Base-by-base conservation (phyloP, 2,113 vertebrate species). In the Mormyrus iriodes region DNA sequence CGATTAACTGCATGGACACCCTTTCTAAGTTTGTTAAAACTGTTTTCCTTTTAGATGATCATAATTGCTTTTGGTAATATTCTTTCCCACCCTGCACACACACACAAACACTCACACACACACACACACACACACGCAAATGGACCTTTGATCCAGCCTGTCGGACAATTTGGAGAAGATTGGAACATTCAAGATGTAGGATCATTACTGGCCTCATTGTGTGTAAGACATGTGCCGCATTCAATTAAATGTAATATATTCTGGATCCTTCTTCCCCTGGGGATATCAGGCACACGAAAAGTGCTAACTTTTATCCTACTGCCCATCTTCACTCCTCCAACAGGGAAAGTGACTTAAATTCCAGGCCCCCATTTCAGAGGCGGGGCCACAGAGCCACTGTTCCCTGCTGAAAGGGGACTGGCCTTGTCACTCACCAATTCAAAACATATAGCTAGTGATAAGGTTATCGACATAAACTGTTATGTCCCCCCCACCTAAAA, bases 21-120 rank as follows among this genome's bases (percentile, higher is more conserved):
- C 19, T 92, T 92, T 90, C 88, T 27, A 90, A 91, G 91, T 92
- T 91, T 92, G 92, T 92, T 87, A 46, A 35, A 89, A 61, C 76
- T 89, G 89, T 85, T 91, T 91, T 92, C 51, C 58, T 88, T 90
- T 86, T 44, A 82, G 39, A 89, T 88, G 84, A 89, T 91, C 90
- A 91, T 93, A 93, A 93, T 93, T 92, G 90, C 90, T 88, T 93
- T 84, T 12, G 10, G 88, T 93, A 92, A 93, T 93, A 91, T 89
- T 88, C 90, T 39, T 89, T 85, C 88, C 89, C 79, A 91, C 92
- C 89, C 90, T 1, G 49, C 90, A 90, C 49, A 51, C 90, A 89
- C 92, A 93, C 93, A 86, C 24, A 9, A 46, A 82, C 42, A 48
- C 24, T 48, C 17, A 19, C 52, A 53, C 90, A 90, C 46, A 49